Evolutionary conservation across 2,888 invertebrate species (phyloP), one percentile per base, ranked within the genome.

Genomic region (Ormyrus thymus): DNA sequence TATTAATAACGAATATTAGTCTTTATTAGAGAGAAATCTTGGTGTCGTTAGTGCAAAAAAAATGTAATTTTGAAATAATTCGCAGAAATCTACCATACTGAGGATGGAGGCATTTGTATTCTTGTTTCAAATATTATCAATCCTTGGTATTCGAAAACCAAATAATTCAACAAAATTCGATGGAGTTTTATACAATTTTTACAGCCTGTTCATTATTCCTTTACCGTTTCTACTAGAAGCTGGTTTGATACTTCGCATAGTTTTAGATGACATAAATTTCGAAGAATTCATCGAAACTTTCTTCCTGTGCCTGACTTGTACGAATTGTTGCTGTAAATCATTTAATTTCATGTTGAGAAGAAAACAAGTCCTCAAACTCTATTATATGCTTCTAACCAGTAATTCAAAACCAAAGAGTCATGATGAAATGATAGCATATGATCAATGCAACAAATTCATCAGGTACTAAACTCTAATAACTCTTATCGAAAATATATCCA

Each of bases 111-210:
- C 66, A n/a, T 15, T 75, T 7, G 7, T 45, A 29, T 29, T 75
- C 9, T 13, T 51, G 2, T 75, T 75, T 51, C 46, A 45, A n/a
- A 59, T 75, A 13, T 51, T 75, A 6, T 13, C 66, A 7, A 9
- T 51, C 50, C 29, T 46, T 10, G 74, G 74, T 10, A 7, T 75
- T 7, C 66, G 74, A 66, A 75, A n/a, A 9, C 74, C 74, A 3
- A 51, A 51, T 8, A 6, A 8, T 50, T 65, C 64, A n/a, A 59
- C 64, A 50, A 65, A 45, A 51, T 43, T 48, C 15, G 13, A 48
- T 7, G 58, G 50, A 29, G 3, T 29, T 7, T 8, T 56, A 7
- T 74, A 58, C 13, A n/a, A 56, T 9, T 7, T 65, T 6, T 65
- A 43, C 7, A 5, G 58, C 6, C 5, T 56, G 5, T 0, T 64